These are phyloP conservation scores for Spizella passerina DNA, from an alignment of 2,797 vertebrate species.

Conservation along the genomic window DNA sequence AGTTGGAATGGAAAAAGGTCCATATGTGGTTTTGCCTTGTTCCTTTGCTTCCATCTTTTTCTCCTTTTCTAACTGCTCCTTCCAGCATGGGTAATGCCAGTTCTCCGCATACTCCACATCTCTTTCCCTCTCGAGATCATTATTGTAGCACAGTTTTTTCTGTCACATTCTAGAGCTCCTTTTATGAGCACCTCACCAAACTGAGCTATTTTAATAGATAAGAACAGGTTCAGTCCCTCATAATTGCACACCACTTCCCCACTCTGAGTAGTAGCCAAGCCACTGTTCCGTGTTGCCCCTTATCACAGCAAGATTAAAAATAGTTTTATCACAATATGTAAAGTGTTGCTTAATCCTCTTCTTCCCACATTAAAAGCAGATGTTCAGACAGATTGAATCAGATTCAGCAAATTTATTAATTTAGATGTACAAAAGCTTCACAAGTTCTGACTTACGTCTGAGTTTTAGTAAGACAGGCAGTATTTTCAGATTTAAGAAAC, in stretches of 20 bases:
- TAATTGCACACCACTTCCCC: background rate
- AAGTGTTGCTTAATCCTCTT: background rate
- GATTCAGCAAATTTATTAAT: background rate
- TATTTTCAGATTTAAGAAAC: background rate
- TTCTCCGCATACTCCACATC: background rate
- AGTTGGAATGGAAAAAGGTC: background rate
- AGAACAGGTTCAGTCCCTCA: background rate
- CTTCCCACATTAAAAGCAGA: constrained; percentile 31
- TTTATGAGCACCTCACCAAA: background rate
- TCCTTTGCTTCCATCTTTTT: background rate
- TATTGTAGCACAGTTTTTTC: background rate
- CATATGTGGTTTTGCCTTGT: background rate
- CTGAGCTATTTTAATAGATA: background rate
- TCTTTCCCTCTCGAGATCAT: background rate
- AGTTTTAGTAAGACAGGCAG: background rate
- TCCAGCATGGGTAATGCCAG: background rate
- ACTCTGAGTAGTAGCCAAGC: background rate
- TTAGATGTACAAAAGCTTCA: background rate
- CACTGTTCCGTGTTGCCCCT: background rate
- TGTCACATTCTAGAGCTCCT: background rate
- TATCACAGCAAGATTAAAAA: background rate
- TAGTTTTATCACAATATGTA: background rate
- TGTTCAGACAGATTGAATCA: background rate
- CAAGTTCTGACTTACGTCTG: background rate
- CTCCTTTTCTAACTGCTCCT: background rate